Evolutionary conservation across 1,140 invertebrate genomes (phyloP), one percentile per base, ranked within the genome.

Genomic region (Apis dorsata): DNA sequence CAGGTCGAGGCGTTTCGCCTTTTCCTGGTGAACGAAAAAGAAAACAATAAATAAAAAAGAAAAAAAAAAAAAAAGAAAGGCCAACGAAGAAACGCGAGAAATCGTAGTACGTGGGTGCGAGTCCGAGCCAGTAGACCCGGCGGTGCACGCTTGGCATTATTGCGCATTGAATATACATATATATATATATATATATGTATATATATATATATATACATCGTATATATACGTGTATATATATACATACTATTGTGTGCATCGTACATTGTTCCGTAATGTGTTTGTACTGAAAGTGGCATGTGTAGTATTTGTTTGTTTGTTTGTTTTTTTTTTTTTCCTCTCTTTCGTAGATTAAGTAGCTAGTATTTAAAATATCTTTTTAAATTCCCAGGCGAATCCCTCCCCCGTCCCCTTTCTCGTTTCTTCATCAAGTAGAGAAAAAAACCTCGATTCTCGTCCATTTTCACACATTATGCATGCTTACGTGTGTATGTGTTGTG

Each of bases 91-190:
- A 79, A 79, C 76, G 34, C 34, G 81, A 83, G 81, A 78, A 75
- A 79, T 79, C 76, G 60, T 77, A 76, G 55, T 85, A 80, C 82
- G 87, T 88, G 88, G 69, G 83, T 83, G 88, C 83, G 88, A 88
- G 86, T 82, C 85, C 85, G 81, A 73, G 85, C 79, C 83, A 83
- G 71, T 87, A 85, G 81, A 83, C 65, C 85, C 81, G 80, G 81
- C 87, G 87, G 90, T 91, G 92, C 90, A 92, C 91, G 91, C 90
- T 92, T 91, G 83, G 85, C 87, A 91, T 90, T 92, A 79, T 88
- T 88, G 84, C 65, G 86, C 66, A 79, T 86, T 87, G 53, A 79
- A 65, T 62, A 51, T 72, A 72, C 53, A 72, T 65, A 62, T 71
- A 63, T 71, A 72, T 55, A 55, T 28, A 65, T 19, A 73, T 55